Base-by-base conservation (phyloP, 2,888 invertebrate species). In the Rhamphomyia laevipes region DNA sequence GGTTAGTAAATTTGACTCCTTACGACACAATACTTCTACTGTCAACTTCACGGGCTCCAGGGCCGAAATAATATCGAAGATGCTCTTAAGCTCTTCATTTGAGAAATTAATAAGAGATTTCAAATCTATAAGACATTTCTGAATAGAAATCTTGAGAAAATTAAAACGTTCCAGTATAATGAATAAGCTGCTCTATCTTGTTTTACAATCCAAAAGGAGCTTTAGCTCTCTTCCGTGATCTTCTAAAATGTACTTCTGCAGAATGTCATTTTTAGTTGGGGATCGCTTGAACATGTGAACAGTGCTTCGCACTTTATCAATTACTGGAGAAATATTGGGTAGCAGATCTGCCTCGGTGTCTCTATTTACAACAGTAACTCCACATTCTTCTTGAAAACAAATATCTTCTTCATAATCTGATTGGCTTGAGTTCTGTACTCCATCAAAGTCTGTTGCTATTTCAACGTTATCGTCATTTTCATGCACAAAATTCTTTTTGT, bases 101-200 rank as follows among this genome's bases (percentile, higher is more conserved):
- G 11, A 13, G 21, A 41, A 21, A 13, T 13, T 1, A 12, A 41
- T 18, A 18, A 11, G 18, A 18, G 41, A 41, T 41, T 41, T 41
- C 41, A 41, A 41, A 41, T 41, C 41, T 41, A 41, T 41, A 41
- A 41, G 21, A 41, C 41, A 41, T 41, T 41, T 41, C 41, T 41
- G 41, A 41, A 41, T 41, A 41, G 41, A 41, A 41, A 41, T 41
- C 41, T 21, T 41, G 21, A 21, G 41, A 41, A 41, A 41, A 41
- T 21, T 41, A 41, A 41, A 41, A 41, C 21, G 21, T 41, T 41
- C 21, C 21, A 21, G 41, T 21, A 41, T 41, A 41, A 41, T 41
- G 21, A 41, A 21, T 41, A 41, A 41, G 4, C 41, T 41, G 41
- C 41, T 41, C 41, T 21, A 41, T 41, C 13, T 21, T 13, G 21